Evolutionary conservation across 2,888 invertebrate genomes (phyloP).

Genomic region (Ichneumoninae sp.): DNA sequence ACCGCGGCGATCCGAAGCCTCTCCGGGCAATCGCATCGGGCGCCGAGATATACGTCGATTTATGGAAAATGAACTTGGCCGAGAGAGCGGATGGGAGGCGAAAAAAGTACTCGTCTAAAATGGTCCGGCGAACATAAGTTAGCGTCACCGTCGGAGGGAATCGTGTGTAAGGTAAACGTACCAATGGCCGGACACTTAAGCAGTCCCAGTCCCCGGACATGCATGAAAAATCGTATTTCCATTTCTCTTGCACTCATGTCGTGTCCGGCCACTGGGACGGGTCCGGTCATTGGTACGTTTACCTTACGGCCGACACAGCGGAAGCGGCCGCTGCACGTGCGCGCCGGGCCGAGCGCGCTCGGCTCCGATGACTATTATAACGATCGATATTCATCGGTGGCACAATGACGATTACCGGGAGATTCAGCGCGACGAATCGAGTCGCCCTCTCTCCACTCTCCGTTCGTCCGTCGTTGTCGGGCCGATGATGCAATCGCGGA

Average conservation of each 20-base stretch:
- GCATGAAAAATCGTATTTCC: too few species aligned
- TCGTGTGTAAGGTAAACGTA: background rate
- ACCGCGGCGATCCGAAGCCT: background rate
- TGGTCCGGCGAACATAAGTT: background rate
- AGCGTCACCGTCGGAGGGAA: background rate
- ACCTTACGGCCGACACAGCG: background rate
- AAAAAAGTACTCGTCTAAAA: background rate
- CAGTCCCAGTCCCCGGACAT: too few species aligned
- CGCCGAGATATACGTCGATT: background rate
- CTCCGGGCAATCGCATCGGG: background rate
- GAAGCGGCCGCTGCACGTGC: conserved; percentile 1
- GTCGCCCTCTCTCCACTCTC: conserved; percentile 39
- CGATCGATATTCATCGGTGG: conserved; percentile 69
- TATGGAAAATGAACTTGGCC: background rate
- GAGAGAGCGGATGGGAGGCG: background rate
- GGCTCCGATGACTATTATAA: conserved; percentile 8
- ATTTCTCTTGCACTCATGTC: too few species aligned
- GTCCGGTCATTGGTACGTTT: too few species aligned
- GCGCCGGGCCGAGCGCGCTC: background rate
- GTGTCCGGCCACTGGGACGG: too few species aligned
- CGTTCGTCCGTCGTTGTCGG: conserved; percentile 41
- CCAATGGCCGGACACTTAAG: too few species aligned
- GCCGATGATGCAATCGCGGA: conserved; percentile 57
- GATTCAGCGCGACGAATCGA: conserved; percentile 55
- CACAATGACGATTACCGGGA: conserved; percentile 68